A percentile compares a stretch with the other conserved stretches of the same genome.
phyloP scores from a whole-genome alignment of 2,113 vertebrate genomes.

The Suricata suricatta region DNA sequence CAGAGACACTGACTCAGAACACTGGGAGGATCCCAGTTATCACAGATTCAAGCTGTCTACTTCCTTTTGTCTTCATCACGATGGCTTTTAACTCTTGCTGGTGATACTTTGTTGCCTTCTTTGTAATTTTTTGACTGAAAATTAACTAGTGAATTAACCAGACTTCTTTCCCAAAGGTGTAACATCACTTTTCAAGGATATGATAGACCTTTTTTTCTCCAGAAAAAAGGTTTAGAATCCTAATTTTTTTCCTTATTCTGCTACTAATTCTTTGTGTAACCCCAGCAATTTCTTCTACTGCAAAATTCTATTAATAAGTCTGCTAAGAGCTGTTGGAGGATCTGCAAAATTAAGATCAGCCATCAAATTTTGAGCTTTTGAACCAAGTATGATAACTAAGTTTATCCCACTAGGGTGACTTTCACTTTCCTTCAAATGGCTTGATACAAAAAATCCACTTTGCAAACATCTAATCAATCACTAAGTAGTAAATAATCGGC shows the following conservation, averaged over 20 bases:
- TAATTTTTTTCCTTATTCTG: neutral
- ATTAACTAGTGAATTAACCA: neutral
- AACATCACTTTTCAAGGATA: neutral
- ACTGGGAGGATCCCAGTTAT: neutral
- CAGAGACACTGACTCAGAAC: neutral
- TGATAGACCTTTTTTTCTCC: neutral
- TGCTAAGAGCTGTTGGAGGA: conserved; percentile 46
- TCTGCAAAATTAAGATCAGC: conserved; percentile 62
- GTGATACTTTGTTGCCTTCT: neutral
- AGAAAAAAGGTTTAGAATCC: neutral
- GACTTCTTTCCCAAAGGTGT: neutral
- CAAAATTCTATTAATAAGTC: conserved; percentile 49
- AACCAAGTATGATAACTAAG: neutral
- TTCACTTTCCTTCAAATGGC: conserved; percentile 1
- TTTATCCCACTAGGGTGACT: conserved; percentile 30
- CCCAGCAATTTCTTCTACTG: conserved; percentile 9
- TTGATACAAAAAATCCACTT: neutral
- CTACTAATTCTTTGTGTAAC: conserved; percentile 36
- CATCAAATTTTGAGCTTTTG: conserved; percentile 40
- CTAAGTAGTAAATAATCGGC: neutral
- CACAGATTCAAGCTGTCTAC: neutral
- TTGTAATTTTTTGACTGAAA: neutral
- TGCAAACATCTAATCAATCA: neutral
- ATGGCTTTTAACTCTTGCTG: neutral
- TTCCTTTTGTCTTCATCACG: neutral